Evolutionary conservation across 1,140 invertebrate genomes (phyloP), one percentile per base, ranked within the genome.

Genomic region (Pogonus chalceus): DNA sequence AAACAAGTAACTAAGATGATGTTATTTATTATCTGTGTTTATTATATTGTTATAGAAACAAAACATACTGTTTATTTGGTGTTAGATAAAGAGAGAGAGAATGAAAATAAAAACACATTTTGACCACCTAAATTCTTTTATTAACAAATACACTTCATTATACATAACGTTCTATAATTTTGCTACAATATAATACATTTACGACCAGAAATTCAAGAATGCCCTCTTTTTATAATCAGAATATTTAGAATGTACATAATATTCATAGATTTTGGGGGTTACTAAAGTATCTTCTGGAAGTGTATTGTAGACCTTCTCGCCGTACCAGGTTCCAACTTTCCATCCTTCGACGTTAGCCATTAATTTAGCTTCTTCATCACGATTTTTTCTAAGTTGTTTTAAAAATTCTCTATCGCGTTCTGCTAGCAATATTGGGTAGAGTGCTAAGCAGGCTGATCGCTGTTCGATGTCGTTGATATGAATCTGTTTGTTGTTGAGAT

Each of bases 321-420:
- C 90, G 60, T 84, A 92, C 62, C 80, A 87, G 3, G 88, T 95
- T 14, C 92, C 92, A 20, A 89, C 83, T 73, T 84, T 81, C 92
- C 92, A 96, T 61, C 87, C 88, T 54, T 84, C 82, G 2, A 91
- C 87, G 70, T 93, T 81, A 54, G 81, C 82, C 92, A 95, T 96
- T 9, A 96, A 72, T 55, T 89, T 79, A 37, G 77, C 78, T 71
- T 96, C 92, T 53, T 85, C 84, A 49, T 94, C 89, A 16, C 89
- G 77, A 71, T 92, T 92, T 46, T 75, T 76, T 50, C 84, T 76
- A 1, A 90, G 51, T 63, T 92, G 85, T 61, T 89, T 92, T 64
- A 96, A 69, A 62, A 80, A 90, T 74, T 79, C 79, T 59, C 90
- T 71, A 66, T 94, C 89, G 59, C 81, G 75, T 72, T 94, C 91